Evolutionary conservation across 2,888 invertebrate genomes (phyloP), one percentile per base, ranked within the genome.

Genomic region (Athripsodes cinereus): DNA sequence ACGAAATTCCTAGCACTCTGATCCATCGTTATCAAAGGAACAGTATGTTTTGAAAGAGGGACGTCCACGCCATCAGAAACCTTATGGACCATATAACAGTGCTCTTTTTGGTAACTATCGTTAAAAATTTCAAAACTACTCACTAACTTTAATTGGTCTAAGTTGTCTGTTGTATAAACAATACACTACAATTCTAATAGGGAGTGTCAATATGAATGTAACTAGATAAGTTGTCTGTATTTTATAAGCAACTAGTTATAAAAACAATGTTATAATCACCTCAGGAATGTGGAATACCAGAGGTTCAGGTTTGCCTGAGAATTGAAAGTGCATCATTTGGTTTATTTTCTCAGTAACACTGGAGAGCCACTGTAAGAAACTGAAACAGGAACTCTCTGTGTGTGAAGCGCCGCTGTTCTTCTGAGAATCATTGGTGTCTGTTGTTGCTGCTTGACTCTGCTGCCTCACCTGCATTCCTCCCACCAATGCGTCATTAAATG

Each of bases 291-390:
- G 85, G 69, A 89, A 88, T 11, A 81, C 81, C 21, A 88, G 74
- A 0, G 84, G 81, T 34, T 87, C 83, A 8, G 85, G 82, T 66
- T 81, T 81, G 57, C 85, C 84, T 67, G 80, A 77, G 66, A 83
- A 83, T 66, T 84, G 85, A 68, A 83, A 86, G 68, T 84, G 85
- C 81, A 90, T 84, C 13, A 85, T 81, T 64, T 84, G 84, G 72
- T 90, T 90, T 54, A 91, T 85, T 21, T 85, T 75, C 69, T 91
- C 90, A 10, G 89, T 88, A 13, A 89, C 84, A 66, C 87, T 85
- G 1, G 85, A 82, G 48, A 90, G 72, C 90, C 91, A 91, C 52
- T 83, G 79, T 10, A 82, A 72, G 70, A 89, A 90, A 18, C 68
- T 67, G 40, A 74, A 60, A 0, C 68, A 68, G 5, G 5, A 26